Evolutionary conservation across 2,113 vertebrate species (phyloP).

Genomic region (Lota lota): DNA sequence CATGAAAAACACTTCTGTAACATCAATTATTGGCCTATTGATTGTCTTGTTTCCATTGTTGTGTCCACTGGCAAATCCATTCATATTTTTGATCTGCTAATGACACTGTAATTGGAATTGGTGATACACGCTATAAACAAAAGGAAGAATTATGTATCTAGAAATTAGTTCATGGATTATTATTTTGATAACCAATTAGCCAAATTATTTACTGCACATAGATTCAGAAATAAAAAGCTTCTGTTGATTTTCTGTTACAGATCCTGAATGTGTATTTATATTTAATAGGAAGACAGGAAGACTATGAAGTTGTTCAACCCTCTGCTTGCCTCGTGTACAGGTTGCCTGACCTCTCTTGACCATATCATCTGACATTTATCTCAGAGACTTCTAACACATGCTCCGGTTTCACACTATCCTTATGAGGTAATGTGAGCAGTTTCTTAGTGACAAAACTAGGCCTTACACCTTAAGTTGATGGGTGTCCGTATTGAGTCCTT

Average conservation of each 20-base stretch:
- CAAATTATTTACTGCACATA: too few species aligned
- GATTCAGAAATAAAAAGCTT: too few species aligned
- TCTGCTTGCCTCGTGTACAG: neutral
- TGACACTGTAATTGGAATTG: neutral
- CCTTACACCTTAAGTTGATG: neutral
- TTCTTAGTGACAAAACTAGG: neutral
- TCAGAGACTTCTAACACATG: conserved; percentile 23
- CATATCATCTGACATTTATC: conserved; percentile 21
- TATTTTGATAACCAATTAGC: too few species aligned
- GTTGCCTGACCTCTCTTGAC: conserved; percentile 9
- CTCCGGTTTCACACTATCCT: conserved; percentile 37
- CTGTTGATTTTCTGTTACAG: too few species aligned
- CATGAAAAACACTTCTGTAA: conserved; percentile 25
- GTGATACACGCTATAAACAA: neutral
- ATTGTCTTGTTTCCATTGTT: conserved; percentile 47
- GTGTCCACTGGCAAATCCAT: conserved; percentile 43
- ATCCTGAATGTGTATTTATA: too few species aligned
- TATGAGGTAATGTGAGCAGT: conserved; percentile 20
- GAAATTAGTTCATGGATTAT: too few species aligned
- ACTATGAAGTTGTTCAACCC: conserved; percentile 5
- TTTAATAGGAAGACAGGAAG: neutral
- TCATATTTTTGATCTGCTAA: conserved; percentile 12
- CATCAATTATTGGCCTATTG: conserved; percentile 34
- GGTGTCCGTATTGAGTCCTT: neutral
- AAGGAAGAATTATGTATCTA: neutral